Conservation (phyloP, 2,888 invertebrate species). For the Phortica okadai region DNA sequence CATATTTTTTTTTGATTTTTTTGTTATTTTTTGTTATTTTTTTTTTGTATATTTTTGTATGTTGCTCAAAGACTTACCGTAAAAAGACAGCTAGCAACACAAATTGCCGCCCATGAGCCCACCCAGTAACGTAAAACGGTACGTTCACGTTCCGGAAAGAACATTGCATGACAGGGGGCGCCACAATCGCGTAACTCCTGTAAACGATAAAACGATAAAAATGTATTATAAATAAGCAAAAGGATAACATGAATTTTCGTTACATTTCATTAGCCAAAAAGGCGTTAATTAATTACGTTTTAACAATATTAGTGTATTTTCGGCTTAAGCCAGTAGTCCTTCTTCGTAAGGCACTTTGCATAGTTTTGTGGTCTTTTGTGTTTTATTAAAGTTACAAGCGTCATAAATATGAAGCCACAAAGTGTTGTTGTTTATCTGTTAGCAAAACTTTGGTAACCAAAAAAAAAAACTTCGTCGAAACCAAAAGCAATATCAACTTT, state of each 20-base stretch:
- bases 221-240: slow-evolving; percentile 32
- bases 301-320: neutral
- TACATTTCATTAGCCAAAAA: neutral
- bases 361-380: neutral
- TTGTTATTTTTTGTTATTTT: neutral
- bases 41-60: neutral
- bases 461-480: too few relatives aligned
- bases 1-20: neutral
- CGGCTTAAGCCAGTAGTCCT: neutral
- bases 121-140: slow-evolving; percentile 94
- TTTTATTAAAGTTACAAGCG: too few relatives aligned
- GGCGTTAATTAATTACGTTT: slow-evolving; percentile 12
- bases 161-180: slow-evolving; percentile 94
- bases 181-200: slow-evolving; percentile 84
- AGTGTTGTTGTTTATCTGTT: too few relatives aligned
- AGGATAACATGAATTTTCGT: slow-evolving; percentile 5
- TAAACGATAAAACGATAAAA: slow-evolving; percentile 49
- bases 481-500: too few relatives aligned
- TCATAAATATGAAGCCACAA: too few relatives aligned
- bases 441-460: too few relatives aligned
- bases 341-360: neutral
- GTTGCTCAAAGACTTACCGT: slow-evolving; percentile 78
- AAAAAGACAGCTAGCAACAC: slow-evolving; percentile 93
- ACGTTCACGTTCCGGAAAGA: slow-evolving; percentile 89
- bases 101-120: slow-evolving; percentile 93